Conservation (phyloP, 92 coral and sea anemone species). For the Plumapathes pennacea region DNA sequence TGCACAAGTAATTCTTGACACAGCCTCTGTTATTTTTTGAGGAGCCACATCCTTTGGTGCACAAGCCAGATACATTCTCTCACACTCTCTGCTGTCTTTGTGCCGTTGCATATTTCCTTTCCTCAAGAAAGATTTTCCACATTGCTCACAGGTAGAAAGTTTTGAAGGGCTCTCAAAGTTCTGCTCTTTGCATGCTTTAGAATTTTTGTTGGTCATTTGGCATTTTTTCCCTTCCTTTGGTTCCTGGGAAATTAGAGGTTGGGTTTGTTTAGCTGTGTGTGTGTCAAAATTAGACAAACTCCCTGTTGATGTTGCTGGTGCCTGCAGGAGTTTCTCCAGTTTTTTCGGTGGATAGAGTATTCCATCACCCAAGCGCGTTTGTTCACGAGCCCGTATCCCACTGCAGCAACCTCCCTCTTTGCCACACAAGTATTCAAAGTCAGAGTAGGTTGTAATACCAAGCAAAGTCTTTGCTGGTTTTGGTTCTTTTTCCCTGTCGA, state of each 20-base stretch:
- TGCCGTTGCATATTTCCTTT: slow-evolving; percentile 16
- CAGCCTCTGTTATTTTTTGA: slow-evolving; percentile 18
- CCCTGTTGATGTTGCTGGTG: slow-evolving; percentile 12
- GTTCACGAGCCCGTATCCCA: slow-evolving; percentile 19
- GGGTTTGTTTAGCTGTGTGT: slow-evolving; percentile 14
- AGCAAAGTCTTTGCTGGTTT: slow-evolving; percentile 33
- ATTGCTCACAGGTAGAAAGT: neutral
- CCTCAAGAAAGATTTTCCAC: slow-evolving; percentile 15
- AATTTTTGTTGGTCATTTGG: neutral
- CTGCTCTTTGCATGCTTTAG: slow-evolving; percentile 2
- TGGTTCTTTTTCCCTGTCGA: slow-evolving; percentile 46
- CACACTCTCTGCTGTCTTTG: slow-evolving; percentile 14
- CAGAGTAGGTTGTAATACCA: slow-evolving; percentile 41
- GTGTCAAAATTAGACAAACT: slow-evolving; percentile 36
- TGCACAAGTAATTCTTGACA: too few species aligned
- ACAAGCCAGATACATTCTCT: neutral
- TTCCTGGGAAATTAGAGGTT: slow-evolving; percentile 3
- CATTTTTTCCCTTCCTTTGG: neutral
- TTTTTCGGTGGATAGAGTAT: neutral
- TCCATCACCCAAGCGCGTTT: slow-evolving; percentile 20
- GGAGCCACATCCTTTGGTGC: neutral
- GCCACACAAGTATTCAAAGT: slow-evolving; percentile 16
- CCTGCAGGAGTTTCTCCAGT: slow-evolving; percentile 7
- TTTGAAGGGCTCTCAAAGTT: slow-evolving; percentile 2
- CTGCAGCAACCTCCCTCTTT: too few species aligned